A percentile compares a stretch with the other conserved stretches of the same genome.
phyloP scores from a whole-genome alignment of 2,797 vertebrate species.

The Pampus argenteus region DNA sequence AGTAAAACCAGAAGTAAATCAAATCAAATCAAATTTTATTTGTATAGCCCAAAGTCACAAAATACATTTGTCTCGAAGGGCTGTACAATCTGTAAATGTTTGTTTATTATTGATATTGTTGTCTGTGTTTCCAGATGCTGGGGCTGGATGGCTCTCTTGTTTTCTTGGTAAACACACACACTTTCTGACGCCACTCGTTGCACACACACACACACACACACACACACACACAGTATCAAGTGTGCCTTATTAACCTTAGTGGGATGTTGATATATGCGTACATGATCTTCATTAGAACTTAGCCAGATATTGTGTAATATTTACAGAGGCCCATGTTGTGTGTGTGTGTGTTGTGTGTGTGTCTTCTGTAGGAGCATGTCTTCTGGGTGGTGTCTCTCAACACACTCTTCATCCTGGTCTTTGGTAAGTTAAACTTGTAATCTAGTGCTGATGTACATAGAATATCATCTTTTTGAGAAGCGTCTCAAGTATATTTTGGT shows the following conservation, averaged over 20 bases:
- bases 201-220: background rate
- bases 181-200: background rate
- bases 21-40: no score
- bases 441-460: background rate
- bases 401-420: slow-evolving; percentile 97
- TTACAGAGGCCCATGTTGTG: slow-evolving; percentile 6
- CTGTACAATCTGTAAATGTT: no score
- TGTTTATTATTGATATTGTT: background rate
- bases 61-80: no score
- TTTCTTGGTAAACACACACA: slow-evolving; percentile 88
- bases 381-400: slow-evolving; percentile 99
- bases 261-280: background rate
- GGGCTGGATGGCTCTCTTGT: slow-evolving; percentile 97
- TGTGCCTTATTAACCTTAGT: background rate
- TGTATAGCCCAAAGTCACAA: no score
- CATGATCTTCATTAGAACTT: background rate
- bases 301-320: background rate
- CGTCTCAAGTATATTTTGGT: background rate
- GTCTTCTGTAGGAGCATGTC: slow-evolving; percentile 91
- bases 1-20: background rate
- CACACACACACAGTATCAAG: background rate
- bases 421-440: slow-evolving; percentile 86
- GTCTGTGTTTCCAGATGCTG: slow-evolving; percentile 88
- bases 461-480: background rate
- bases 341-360: slow-evolving; percentile 46